Conservation (phyloP, 2,113 vertebrate genomes). For the Tragelaphus buxtoni region DNA sequence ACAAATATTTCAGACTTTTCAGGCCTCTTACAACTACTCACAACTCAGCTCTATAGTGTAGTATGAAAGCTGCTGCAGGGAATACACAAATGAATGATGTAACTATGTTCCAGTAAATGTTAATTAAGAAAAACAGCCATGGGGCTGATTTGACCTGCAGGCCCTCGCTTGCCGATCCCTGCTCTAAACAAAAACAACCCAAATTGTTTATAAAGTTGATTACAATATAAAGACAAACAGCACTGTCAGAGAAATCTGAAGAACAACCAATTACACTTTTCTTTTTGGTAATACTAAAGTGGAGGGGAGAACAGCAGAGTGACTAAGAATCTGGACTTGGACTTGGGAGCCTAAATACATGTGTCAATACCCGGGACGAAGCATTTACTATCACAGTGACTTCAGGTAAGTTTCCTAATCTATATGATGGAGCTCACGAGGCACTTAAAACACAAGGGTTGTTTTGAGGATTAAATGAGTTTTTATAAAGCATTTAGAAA, state of each 20-base stretch:
- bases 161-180: background rate
- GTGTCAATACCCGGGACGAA: background rate
- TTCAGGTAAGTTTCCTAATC: background rate
- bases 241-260: background rate
- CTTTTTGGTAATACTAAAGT: background rate
- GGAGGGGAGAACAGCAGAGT: background rate
- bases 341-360: background rate
- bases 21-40: background rate
- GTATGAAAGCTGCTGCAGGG: background rate
- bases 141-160: background rate
- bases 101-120: background rate
- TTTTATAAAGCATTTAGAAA: slow-evolving; percentile 5
- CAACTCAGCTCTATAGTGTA: background rate
- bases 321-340: background rate
- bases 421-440: background rate
- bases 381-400: background rate
- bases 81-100: background rate
- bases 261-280: background rate
- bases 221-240: background rate
- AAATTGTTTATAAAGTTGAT: background rate
- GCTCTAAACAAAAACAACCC: background rate
- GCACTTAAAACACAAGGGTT: background rate
- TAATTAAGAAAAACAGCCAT: background rate
- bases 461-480: background rate
- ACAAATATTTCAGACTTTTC: background rate